Percentiles rank a stretch among this genome's conserved stretches.
phyloP scores from a whole-genome alignment of 35 echinoderm and acorn worm species.

The Lytechinus variegatus region DNA sequence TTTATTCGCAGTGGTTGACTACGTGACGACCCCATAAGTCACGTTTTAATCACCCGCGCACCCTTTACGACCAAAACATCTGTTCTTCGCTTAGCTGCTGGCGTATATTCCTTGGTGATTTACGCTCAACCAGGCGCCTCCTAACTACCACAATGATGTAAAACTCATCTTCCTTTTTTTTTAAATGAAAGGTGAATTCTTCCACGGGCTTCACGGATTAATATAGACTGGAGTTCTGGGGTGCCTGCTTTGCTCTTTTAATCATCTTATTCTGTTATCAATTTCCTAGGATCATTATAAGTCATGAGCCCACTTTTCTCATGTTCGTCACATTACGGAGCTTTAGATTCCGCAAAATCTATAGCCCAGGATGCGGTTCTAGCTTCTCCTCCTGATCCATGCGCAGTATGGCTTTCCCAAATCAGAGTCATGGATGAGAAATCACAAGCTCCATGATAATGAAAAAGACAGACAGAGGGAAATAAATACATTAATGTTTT shows the following conservation, averaged over 20 bases:
- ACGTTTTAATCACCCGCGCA: slow-evolving; percentile 1
- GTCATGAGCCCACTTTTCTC: neutral
- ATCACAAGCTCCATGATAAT: too few species aligned
- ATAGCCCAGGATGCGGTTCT: too few species aligned
- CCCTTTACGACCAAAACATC: slow-evolving; percentile 10
- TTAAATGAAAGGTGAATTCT: slow-evolving; percentile 4
- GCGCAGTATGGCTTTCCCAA: too few species aligned
- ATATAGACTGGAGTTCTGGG: neutral
- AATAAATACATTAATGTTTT: too few species aligned
- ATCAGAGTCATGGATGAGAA: too few species aligned
- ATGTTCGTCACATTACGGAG: neutral
- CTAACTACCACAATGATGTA: neutral
- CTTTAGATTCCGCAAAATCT: too few species aligned
- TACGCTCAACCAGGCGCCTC: neutral
- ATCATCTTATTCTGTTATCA: neutral
- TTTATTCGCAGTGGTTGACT: slow-evolving; percentile 11
- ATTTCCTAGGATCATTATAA: neutral
- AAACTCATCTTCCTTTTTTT: neutral
- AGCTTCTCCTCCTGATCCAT: too few species aligned
- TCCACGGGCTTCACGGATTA: neutral
- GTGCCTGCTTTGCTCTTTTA: neutral
- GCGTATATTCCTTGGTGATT: neutral
- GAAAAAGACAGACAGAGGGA: too few species aligned
- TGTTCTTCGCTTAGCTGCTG: neutral
- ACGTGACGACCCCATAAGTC: slow-evolving; percentile 16